Base-by-base conservation (phyloP, 2,797 vertebrate species). In the Poeciliopsis paucimaculata region DNA sequence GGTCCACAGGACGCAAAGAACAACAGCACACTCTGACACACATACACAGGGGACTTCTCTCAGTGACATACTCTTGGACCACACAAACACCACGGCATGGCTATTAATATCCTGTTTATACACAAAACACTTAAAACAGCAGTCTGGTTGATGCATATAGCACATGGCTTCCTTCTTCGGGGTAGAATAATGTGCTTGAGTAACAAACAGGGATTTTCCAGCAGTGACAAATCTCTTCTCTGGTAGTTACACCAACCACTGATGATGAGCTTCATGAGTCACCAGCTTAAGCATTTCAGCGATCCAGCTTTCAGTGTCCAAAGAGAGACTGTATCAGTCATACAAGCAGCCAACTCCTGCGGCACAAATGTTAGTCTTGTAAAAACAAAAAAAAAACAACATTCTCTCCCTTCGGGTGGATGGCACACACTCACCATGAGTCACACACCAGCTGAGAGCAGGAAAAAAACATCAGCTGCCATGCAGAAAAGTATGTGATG, bases 21-120 rank as follows among this genome's bases (percentile, higher is more conserved):
- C 80, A 90, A 92, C 84, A 84, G 76, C 55, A 84, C 76, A 83
- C 84, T 26, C 5, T 90, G 91, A 93, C 88, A 90, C 90, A 91
- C 79, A 31, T n/a, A 45, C 80, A 88, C 82, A 71, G 73, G 80
- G 82, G 80, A 80, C 72, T 36, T 60, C 83, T 84, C 79, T 75
- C 45, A 34, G 39, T 82, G 76, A 77, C 81, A 81, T 62, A 57
- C 72, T 31, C 45, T 36, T 60, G 51, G 70, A 36, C 72, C 6
- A 39, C 55, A 88, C 51, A 31, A 55, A 77, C 78, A 90, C 86
- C 91, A 84, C 89, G 77, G 84, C 86, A 76, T 13, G 28, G 45
- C 77, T 78, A 75, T 80, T 78, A 76, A 89, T 84, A 87, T 92
- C 91, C 86, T 93, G 87, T 92, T 92, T 90, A 90, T 83, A 74